Base-by-base conservation (phyloP, 2,113 vertebrate genomes). In the Peromyscus californicus region DNA sequence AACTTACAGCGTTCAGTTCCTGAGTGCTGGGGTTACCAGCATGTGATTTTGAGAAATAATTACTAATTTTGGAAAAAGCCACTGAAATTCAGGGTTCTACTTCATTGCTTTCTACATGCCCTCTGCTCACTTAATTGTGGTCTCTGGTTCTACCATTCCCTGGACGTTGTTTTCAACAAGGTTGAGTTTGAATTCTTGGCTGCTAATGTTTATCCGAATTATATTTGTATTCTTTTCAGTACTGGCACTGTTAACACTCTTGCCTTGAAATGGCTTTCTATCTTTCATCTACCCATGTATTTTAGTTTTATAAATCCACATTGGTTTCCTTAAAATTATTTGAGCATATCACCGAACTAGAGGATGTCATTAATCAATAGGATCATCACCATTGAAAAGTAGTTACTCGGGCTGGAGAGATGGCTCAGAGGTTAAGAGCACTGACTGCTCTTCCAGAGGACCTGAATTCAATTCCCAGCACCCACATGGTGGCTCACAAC, bases 251-350 rank as follows among this genome's bases (percentile, higher is more conserved):
- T 51, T 61, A 88, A 24, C 24, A 84, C 4, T 57, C 76, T 88
- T 4, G 45, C n/a, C 45, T 84, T 61, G 87, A 97, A 80, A 94
- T 65, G 6, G 6, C 91, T 39, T 92, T 92, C 36, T 82, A 19
- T 33, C 7, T 7, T 87, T 91, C 22, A 51, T 87, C n/a, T 72
- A 86, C 65, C 3, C 75, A 75, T 69, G 79, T 75, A 69, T 63
- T 87, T 48, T 92, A 17, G 45, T 93, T 95, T 96, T 79, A 88
- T 22, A 84, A 96, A 88, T 87, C 6, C 13, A 67, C 63, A 10
- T 36, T 93, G 61, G 2, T 82, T 94, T 96, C 17, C 79, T 88
- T 57, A 90, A 92, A 79, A n/a, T 83, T 74, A 88, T 93, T 83
- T 90, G 48, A 93, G n/a, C 54, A 89, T 65, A 29, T 75, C 87